Base-by-base conservation (phyloP, 2,113 vertebrate genomes). In the Scophthalmus maximus region DNA sequence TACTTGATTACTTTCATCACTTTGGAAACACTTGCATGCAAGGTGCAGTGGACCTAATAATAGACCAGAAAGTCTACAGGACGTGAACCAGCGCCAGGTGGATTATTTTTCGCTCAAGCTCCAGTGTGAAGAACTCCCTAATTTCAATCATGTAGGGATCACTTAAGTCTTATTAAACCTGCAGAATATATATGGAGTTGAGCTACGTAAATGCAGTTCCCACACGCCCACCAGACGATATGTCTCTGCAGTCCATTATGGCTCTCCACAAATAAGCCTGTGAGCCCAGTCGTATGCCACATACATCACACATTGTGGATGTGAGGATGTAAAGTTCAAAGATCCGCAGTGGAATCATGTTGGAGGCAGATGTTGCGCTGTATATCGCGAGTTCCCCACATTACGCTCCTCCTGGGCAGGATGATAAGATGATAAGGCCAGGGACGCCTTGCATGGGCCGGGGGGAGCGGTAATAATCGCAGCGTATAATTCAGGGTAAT, bases 401-500 rank as follows among this genome's bases (percentile, higher is more conserved):
- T 84, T 80, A 76, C 36, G 32, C 78, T 85, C 80, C 91, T 87
- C 86, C 55, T 83, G 87, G 88, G 87, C 85, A 79, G 85, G 89
- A 89, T 86, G 78, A 90, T 87, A 74, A 72, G 87, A 88, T 53
- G 89, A 92, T 89, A 87, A 86, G 87, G 85, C 85, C 90, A 79
- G 73, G 76, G 82, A 78, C 60, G 29, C 79, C 73, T 77, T 80
- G 68, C 66, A 69, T 49, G 66, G 79, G 79, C 84, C 81, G 32
- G 79, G 87, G 84, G 80, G 84, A 81, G 74, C 83, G 80, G 89
- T 88, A 92, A 91, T 92, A 89, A 91, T 89, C 68, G 69, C 62
- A 60, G 69, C 44, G 9, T 90, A 88, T 92, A 91, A 90, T 90
- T 91, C 88, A 90, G 85, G 86, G 76, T 92, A 92, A 92, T 92